A percentile compares a stretch with the other conserved stretches of the same genome.
phyloP scores from a whole-genome alignment of 2,888 invertebrate species.

The Boloria euphrosyne region DNA sequence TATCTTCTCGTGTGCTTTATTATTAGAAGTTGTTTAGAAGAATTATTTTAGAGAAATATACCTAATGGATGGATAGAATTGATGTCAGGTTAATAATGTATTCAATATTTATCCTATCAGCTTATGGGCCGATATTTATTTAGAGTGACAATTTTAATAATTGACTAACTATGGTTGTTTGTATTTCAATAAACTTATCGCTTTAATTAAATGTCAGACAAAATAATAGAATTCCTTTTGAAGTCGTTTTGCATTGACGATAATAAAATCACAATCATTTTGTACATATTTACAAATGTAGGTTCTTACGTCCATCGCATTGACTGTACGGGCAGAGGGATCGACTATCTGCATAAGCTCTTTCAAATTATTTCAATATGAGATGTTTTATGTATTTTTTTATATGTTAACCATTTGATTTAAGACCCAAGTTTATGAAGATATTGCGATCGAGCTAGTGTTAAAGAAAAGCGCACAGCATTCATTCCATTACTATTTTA shows the following conservation, averaged over 20 bases:
- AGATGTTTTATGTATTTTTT: slow-evolving; percentile 17
- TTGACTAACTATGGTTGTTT: slow-evolving; percentile 23
- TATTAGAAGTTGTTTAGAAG: slow-evolving; percentile 48
- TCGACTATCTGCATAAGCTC: slow-evolving; percentile 46
- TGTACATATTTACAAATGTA: slow-evolving; percentile 54
- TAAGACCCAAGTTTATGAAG: slow-evolving; percentile 56
- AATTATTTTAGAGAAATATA: slow-evolving; percentile 45
- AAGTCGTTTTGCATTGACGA: slow-evolving; percentile 48
- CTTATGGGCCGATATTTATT: slow-evolving; percentile 31
- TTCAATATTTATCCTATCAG: slow-evolving; percentile 38
- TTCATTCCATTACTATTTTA: slow-evolving; percentile 59
- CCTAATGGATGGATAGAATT: slow-evolving; percentile 46
- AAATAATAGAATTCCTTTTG: slow-evolving; percentile 31
- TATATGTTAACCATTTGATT: slow-evolving; percentile 36
- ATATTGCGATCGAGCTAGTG: slow-evolving; percentile 65
- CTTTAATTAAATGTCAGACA: slow-evolving; percentile 27
- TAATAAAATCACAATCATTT: slow-evolving; percentile 49
- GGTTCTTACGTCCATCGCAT: slow-evolving; percentile 50
- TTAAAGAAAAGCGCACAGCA: slow-evolving; percentile 74
- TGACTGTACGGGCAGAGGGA: slow-evolving; percentile 49
- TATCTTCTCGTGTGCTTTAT: slow-evolving; percentile 51
- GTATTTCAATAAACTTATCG: slow-evolving; percentile 29
- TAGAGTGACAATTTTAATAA: slow-evolving; percentile 26
- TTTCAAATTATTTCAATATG: slow-evolving; percentile 37
- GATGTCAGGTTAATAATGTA: slow-evolving; percentile 49